Percentiles rank a stretch among this genome's conserved stretches.
Conservation (phyloP, 2,888 invertebrate species). For the Meganola albula region DNA sequence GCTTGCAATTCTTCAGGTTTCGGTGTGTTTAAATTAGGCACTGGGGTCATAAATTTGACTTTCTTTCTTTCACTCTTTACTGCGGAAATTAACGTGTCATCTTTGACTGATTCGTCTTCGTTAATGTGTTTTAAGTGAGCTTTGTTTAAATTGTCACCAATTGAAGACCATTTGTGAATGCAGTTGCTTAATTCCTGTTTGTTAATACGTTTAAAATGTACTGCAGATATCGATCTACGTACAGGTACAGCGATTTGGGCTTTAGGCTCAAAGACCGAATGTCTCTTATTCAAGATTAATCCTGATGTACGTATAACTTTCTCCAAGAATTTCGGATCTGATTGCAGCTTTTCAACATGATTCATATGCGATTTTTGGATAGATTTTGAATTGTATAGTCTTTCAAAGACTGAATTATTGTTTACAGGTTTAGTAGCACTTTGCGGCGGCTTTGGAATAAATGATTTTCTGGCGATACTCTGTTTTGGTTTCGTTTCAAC, state of each 20-base stretch:
- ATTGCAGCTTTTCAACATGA: constrained; percentile 40
- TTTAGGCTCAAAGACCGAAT: constrained; percentile 40
- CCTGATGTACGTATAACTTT: constrained; percentile 42
- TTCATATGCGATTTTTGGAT: constrained; percentile 24
- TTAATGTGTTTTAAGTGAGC: constrained; percentile 43
- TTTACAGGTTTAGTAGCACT: constrained; percentile 12
- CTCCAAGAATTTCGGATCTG: constrained; percentile 45
- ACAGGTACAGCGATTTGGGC: constrained; percentile 29
- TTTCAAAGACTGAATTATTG: constrained; percentile 56
- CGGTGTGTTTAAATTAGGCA: constrained; percentile 54
- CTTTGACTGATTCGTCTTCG: constrained; percentile 45
- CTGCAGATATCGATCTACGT: constrained; percentile 66
- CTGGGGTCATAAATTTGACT: constrained; percentile 60
- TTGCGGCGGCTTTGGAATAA: constrained; percentile 27
- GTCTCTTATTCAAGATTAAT: constrained; percentile 42
- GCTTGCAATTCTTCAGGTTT: constrained; percentile 56
- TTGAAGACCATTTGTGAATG: constrained; percentile 62
- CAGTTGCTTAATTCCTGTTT: constrained; percentile 53
- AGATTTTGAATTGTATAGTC: constrained; percentile 57
- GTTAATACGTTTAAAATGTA: constrained; percentile 61
- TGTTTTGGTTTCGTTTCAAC: constrained; percentile 21
- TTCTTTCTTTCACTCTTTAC: constrained; percentile 64
- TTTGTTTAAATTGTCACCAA: constrained; percentile 56
- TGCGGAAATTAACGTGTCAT: constrained; percentile 50
- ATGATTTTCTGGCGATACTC: constrained; percentile 30